Base-by-base conservation (phyloP, 2,797 vertebrate species). In the Ambastaia sidthimunki region DNA sequence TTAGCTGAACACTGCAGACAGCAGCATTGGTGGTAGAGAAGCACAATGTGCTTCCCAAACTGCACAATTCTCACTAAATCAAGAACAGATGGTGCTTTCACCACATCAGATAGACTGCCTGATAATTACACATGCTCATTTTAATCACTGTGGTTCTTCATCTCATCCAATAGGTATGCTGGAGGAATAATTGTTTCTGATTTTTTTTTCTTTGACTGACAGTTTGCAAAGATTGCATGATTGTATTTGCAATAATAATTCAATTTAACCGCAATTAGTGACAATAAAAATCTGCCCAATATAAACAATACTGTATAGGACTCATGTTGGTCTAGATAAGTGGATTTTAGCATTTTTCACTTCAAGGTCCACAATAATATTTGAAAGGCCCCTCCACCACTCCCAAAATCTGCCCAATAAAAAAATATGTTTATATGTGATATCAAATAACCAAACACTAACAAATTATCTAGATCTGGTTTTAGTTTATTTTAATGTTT, bases 1-100 rank as follows among this genome's bases (percentile, higher is more conserved):
- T 12, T 48, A 59, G 11, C 21, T 59, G 11, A 25, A 23, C 21
- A 15, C 1, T 23, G 55, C 55, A 59, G 21, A 59, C 55, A 48
- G 12, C 11, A 48, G 47, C 37, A 18, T 21, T 67, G 34, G n/a
- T 52, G 19, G 57, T 59, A 16, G 25, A 21, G 47, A 80, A 69
- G 78, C n/a, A 59, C 19, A 1, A 59, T 76, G 78, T 84, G 66
- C 10, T 62, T 18, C 75, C 34, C 76, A 63, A 84, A 87, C 81
- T 84, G 85, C 84, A 78, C 50, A 34, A 28, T 62, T 62, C 52
- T 66, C 16, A 0, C 55, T 75, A 73, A 41, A 65, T 34, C 6
- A 28, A 80, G 34, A 78, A 48, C 70, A 84, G 70, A 80, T 82
- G 66, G 55, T 59, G 21, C 55, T 81, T 74, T 82, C 82, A 69